These are phyloP conservation scores for Mus minutoides DNA, from an alignment of 2,797 vertebrate species.

Conservation along the genomic window DNA sequence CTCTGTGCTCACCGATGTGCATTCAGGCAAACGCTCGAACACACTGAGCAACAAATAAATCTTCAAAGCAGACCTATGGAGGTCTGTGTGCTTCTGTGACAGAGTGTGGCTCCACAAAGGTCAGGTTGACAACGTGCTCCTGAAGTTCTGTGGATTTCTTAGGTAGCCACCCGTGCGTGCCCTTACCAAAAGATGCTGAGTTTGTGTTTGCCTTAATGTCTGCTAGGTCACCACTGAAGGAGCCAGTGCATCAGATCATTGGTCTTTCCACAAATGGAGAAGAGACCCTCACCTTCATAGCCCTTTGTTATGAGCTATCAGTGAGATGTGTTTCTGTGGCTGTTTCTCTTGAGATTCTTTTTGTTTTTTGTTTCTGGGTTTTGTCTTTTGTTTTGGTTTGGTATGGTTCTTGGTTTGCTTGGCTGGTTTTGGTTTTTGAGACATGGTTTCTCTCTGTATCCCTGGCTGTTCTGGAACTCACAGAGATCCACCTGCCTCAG, in stretches of 20 bases:
- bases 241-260: not conserved
- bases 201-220: not conserved
- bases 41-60: not conserved
- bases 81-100: not conserved
- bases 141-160: not conserved
- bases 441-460: not conserved
- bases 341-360: not conserved
- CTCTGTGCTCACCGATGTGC: not conserved
- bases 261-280: constrained; percentile 21
- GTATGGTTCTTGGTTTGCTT: not conserved
- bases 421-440: not conserved
- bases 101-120: not conserved
- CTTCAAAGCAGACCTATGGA: not conserved
- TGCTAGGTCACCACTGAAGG: not conserved
- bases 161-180: not conserved
- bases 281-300: not conserved
- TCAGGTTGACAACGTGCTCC: not conserved
- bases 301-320: not conserved
- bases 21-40: not conserved
- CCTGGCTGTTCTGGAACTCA: not conserved
- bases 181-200: not conserved
- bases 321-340: not conserved
- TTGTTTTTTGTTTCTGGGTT: not conserved
- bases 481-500: not conserved
- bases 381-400: not conserved